phyloP scores from a whole-genome alignment of 2,888 invertebrate genomes.

The Eustalomyia histrio region DNA sequence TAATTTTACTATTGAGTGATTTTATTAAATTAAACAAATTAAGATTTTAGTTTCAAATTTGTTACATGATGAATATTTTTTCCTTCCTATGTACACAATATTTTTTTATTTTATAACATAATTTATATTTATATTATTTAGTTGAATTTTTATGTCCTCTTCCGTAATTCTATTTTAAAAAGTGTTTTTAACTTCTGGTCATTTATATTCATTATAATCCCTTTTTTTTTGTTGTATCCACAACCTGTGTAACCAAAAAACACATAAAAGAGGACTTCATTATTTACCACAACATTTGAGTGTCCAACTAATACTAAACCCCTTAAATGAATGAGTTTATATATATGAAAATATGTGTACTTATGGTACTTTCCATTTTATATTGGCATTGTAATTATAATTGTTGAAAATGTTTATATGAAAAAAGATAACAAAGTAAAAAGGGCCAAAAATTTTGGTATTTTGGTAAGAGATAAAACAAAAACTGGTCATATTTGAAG shows the following conservation, averaged over 20 bases:
- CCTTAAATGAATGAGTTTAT: background rate
- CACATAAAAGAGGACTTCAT: conserved; percentile 1
- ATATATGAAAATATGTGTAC: background rate
- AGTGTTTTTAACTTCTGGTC: conserved; percentile 26
- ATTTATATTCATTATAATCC: conserved; percentile 37
- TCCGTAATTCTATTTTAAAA: conserved; percentile 14
- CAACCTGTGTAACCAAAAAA: conserved; percentile 6
- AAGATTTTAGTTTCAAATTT: too few relatives aligned
- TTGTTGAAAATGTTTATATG: background rate
- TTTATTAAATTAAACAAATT: too few relatives aligned
- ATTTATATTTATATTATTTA: conserved; percentile 4
- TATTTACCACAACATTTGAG: conserved; percentile 6
- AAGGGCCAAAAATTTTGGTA: background rate
- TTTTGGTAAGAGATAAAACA: too few relatives aligned
- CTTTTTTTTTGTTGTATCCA: background rate
- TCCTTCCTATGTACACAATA: too few relatives aligned
- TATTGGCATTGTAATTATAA: background rate
- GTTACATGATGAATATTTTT: too few relatives aligned
- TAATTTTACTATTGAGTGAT: background rate
- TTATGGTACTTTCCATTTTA: background rate
- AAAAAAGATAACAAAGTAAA: background rate
- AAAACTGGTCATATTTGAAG: too few relatives aligned
- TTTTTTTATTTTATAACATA: background rate
- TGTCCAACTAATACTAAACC: background rate
- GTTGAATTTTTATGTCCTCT: conserved; percentile 1